Conservation (phyloP, 2,797 vertebrate genomes). For the Ptychadena robeensis region DNA sequence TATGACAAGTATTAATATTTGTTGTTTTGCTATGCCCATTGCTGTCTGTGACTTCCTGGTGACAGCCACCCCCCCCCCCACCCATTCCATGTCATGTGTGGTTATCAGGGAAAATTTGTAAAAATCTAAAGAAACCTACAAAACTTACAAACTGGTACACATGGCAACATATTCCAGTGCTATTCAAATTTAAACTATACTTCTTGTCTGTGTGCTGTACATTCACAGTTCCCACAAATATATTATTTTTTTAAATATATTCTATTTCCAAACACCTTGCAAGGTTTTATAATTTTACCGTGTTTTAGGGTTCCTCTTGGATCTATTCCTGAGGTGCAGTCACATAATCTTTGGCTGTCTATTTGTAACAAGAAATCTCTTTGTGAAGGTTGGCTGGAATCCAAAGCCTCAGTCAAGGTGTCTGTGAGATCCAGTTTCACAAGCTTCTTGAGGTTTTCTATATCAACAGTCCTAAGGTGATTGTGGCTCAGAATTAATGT, state of each 20-base stretch:
- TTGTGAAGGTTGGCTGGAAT: conserved; percentile 53
- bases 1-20: too few species aligned
- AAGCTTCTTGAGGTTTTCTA: conserved; percentile 61
- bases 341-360: conserved; percentile 62
- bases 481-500: conserved; percentile 71
- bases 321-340: conserved; percentile 18
- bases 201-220: too few species aligned
- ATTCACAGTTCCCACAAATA: background rate
- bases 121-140: too few species aligned
- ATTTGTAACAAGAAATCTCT: conserved; percentile 51
- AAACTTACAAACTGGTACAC: too few species aligned
- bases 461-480: conserved; percentile 59
- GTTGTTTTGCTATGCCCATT: too few species aligned
- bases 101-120: too few species aligned
- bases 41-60: too few species aligned
- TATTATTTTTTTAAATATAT: too few species aligned
- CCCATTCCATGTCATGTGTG: too few species aligned
- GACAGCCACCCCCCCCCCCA: too few species aligned
- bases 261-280: background rate
- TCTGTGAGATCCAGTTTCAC: conserved; percentile 67
- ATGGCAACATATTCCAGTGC: too few species aligned
- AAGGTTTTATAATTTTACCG: conserved; percentile 1
- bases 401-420: conserved; percentile 53
- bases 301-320: background rate
- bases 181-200: too few species aligned